Evolutionary conservation across 2,113 vertebrate species (phyloP), one percentile per base, ranked within the genome.

Genomic region (Anhinga anhinga): DNA sequence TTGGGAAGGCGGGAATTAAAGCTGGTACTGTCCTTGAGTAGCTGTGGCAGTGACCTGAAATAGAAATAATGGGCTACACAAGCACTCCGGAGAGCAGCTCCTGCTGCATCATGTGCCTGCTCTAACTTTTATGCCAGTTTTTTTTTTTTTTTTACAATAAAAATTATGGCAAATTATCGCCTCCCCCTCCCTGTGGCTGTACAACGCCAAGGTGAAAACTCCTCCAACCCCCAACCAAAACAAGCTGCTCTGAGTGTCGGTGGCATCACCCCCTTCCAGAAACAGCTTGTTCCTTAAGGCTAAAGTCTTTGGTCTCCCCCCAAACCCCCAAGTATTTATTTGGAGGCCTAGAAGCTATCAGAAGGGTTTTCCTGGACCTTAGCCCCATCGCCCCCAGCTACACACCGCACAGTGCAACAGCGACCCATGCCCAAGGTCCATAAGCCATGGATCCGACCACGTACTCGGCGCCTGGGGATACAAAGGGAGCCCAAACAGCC

Each of bases 1-100:
- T 70, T 47, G 79, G 79, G 71, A 92, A 44, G 26, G 69, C 2
- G 0, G 82, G 78, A 93, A 90, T 92, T 88, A 56, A 70, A 49
- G 81, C 36, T 2, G 0, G 67, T 15, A 5, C 82, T 86, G 95
- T 94, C 96, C 95, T 97, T 96, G 94, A 93, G 74, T 38, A 90
- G 95, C 82, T 92, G 85, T 94, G 93, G 52, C 90, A 85, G 82
- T 86, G 95, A 95, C 96, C 90, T 95, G 90, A 94, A 97, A 95
- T 86, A 95, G 92, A 91, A 95, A 66, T 93, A 90, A 90, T 20
- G 58, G 95, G 90, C 91, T 96, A 92, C 71, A 90, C 67, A 20
- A 92, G 90, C 74, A 73, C 93, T 82, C 87, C 0, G 1, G 92
- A 96, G 90, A 96, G 90, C 87, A 77, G 87, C 79, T 92, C 92